phyloP scores from a whole-genome alignment of 2,797 vertebrate genomes.

The Morus bassanus region DNA sequence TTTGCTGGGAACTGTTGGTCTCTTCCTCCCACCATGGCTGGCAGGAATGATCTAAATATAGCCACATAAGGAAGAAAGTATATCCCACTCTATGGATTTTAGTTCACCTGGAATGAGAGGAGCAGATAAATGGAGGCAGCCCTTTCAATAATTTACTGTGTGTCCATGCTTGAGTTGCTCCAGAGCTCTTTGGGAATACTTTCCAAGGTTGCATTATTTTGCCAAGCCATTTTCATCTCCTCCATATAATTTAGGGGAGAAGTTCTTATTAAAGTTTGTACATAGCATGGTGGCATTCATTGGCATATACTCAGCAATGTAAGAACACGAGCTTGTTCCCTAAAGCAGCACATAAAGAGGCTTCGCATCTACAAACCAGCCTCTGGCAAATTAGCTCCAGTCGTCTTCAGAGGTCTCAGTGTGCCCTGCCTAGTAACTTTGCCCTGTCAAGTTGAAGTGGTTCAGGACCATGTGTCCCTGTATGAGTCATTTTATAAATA shows the following conservation, averaged over 20 bases:
- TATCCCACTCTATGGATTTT: neutral
- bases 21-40: constrained; percentile 93
- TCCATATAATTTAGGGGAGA: constrained; percentile 4
- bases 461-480: neutral
- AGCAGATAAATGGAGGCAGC: neutral
- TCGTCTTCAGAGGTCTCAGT: neutral
- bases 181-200: neutral
- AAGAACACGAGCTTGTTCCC: neutral
- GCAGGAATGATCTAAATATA: constrained; percentile 90
- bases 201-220: neutral
- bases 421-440: neutral
- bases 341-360: constrained; percentile 18
- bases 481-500: constrained; percentile 59
- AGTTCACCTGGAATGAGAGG: constrained; percentile 17
- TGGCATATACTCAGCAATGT: constrained; percentile 12
- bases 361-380: neutral
- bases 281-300: constrained; percentile 30
- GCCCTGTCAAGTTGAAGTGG: neutral
- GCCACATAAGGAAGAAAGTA: neutral
- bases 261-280: constrained; percentile 35
- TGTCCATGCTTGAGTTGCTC: neutral
- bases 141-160: neutral
- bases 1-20: constrained; percentile 90
- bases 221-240: constrained; percentile 16
- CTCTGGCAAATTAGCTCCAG: neutral